Percentiles rank a stretch among this genome's conserved stretches.
These are phyloP conservation scores for Acleris emargana DNA, from an alignment of 2,888 invertebrate species.

Conservation along the genomic window DNA sequence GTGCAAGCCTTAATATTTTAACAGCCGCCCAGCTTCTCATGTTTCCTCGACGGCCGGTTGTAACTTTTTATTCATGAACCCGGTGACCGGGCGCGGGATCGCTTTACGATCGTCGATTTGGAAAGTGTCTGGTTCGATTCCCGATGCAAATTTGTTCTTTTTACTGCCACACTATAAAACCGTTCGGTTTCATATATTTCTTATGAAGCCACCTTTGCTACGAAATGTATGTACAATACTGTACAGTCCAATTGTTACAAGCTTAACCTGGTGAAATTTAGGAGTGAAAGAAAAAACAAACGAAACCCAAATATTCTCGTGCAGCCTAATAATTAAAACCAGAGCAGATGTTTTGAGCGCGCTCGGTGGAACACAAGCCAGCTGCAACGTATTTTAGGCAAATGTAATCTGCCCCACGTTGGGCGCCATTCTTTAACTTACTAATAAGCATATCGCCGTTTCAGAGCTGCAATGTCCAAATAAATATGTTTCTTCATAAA, in stretches of 20 bases:
- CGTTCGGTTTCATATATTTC: conserved; percentile 59
- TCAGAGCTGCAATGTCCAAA: conserved; percentile 6
- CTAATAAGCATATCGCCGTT: conserved; percentile 31
- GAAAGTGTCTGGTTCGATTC: conserved; percentile 70
- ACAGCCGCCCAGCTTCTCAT: conserved; percentile 43
- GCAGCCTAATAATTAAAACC: conserved; percentile 32
- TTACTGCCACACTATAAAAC: conserved; percentile 70
- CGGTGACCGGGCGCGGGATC: conserved; percentile 63
- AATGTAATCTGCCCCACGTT: conserved; percentile 51
- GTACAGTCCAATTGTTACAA: conserved; percentile 53
- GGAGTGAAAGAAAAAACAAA: conserved; percentile 3
- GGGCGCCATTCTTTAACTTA: conserved; percentile 46
- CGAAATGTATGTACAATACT: conserved; percentile 50
- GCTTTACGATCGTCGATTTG: conserved; percentile 76
- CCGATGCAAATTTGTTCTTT: conserved; percentile 68
- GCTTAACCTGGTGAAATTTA: neutral
- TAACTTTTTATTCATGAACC: conserved; percentile 68
- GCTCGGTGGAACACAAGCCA: conserved; percentile 49
- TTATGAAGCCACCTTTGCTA: conserved; percentile 51
- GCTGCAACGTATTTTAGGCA: conserved; percentile 51
- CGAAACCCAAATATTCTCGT: conserved; percentile 14
- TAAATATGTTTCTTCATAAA: conserved; percentile 16
- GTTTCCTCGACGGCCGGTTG: conserved; percentile 38
- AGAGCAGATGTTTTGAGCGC: conserved; percentile 31
- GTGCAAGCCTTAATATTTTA: conserved; percentile 48